These are phyloP conservation scores for Coregonus sp. DNA, from an alignment of 2,797 vertebrate genomes.

Conservation along the genomic window DNA sequence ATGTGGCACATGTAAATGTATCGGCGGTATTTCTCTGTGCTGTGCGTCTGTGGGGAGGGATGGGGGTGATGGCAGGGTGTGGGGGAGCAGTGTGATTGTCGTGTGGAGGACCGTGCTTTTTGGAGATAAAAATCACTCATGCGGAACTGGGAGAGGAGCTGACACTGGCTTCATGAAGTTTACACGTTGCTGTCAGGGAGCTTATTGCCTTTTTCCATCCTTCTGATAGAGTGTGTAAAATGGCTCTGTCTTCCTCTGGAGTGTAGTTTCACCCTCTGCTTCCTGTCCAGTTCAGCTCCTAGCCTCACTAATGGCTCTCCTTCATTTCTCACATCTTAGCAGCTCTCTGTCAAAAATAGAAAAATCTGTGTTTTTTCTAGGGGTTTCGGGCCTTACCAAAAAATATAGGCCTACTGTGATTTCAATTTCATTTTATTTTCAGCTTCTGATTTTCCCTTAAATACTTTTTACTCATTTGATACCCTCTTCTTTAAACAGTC, in stretches of 20 bases:
- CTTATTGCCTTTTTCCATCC: conserved; percentile 64
- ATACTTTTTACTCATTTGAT: conserved; percentile 17
- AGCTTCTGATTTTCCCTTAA: conserved; percentile 32
- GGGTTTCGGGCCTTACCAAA: neutral
- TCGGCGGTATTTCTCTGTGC: conserved; percentile 52
- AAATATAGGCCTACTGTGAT: conserved; percentile 31
- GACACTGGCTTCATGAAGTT: conserved; percentile 66
- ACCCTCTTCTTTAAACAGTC: conserved; percentile 60
- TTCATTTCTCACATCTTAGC: conserved; percentile 43
- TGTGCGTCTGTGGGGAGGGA: conserved; percentile 52
- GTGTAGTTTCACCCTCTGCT: conserved; percentile 44
- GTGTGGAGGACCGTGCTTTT: conserved; percentile 37
- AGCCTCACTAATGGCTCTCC: conserved; percentile 44
- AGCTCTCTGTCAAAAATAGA: conserved; percentile 52
- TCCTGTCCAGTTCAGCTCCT: conserved; percentile 60
- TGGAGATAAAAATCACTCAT: conserved; percentile 41
- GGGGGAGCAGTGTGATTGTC: conserved; percentile 14
- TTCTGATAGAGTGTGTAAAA: conserved; percentile 55
- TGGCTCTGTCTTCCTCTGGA: conserved; percentile 35
- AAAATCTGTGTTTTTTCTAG: neutral
- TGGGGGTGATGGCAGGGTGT: conserved; percentile 29
- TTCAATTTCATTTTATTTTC: conserved; percentile 61
- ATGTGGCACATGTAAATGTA: conserved; percentile 63
- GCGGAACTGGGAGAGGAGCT: conserved; percentile 51
- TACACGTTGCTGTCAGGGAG: conserved; percentile 61